phyloP scores from a whole-genome alignment of 2,797 vertebrate genomes.

The Myoxocephalus aenaeus region DNA sequence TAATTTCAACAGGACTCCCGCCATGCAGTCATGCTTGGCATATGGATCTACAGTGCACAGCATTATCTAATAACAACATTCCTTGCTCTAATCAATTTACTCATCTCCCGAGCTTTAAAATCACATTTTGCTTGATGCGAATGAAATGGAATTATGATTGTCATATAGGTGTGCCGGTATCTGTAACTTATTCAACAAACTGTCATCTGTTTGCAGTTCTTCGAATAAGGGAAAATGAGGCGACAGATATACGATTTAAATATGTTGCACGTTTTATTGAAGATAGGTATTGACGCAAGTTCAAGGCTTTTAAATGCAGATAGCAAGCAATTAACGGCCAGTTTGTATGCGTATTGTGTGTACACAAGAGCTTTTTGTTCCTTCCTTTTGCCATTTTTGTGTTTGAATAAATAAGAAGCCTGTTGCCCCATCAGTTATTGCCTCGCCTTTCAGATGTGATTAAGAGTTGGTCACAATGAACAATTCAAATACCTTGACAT shows the following conservation, averaged over 20 bases:
- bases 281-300: neutral
- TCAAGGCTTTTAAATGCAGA: conserved; percentile 18
- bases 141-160: conserved; percentile 34
- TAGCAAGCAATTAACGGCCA: conserved; percentile 19
- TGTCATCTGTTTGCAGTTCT: conserved; percentile 25
- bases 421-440: neutral
- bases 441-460: neutral
- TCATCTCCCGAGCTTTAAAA: conserved; percentile 10
- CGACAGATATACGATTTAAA: conserved; percentile 23
- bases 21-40: conserved; percentile 25
- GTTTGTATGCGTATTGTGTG: neutral
- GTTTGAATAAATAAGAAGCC: neutral
- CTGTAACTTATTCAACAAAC: conserved; percentile 2
- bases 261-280: conserved; percentile 13
- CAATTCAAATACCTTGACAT: neutral
- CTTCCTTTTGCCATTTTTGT: conserved; percentile 36
- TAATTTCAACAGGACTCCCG: conserved; percentile 41
- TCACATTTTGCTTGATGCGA: conserved; percentile 38
- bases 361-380: conserved; percentile 2
- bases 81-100: conserved; percentile 38
- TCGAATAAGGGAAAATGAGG: conserved; percentile 35
- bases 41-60: conserved; percentile 42
- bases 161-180: conserved; percentile 11
- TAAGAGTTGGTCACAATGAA: neutral
- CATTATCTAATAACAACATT: conserved; percentile 31